Conservation (phyloP, 2,113 vertebrate genomes). For the Hylia prasina region DNA sequence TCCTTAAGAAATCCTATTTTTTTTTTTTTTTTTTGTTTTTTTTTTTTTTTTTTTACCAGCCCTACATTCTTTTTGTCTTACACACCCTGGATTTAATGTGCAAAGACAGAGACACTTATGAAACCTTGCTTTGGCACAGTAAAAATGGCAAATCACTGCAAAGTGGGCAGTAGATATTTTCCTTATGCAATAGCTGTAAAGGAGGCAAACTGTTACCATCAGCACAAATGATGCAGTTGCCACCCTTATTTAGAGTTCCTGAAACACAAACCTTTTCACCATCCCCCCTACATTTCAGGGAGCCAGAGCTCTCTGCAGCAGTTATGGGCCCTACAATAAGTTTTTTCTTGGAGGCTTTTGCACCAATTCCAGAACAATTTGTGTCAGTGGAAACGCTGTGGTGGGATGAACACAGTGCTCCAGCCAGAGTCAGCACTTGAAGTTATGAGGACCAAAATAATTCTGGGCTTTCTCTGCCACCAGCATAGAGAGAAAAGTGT, state of each 20-base stretch:
- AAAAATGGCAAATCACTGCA: background rate
- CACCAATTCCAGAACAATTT: background rate
- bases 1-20: conserved; percentile 18
- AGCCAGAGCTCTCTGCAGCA: background rate
- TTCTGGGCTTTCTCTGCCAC: background rate
- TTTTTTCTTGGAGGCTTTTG: background rate
- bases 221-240: background rate
- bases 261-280: background rate
- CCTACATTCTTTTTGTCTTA: conserved; percentile 5
- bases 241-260: background rate
- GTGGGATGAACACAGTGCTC: background rate
- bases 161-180: background rate
- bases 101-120: background rate
- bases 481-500: background rate
- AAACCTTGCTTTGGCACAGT: background rate
- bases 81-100: conserved; percentile 18
- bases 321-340: background rate
- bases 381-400: background rate
- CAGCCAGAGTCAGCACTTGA: background rate
- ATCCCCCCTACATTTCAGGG: background rate
- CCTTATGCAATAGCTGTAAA: background rate
- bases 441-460: background rate
- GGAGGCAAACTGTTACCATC: background rate
- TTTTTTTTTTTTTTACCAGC: background rate
- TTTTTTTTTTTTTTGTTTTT: background rate